Conservation (phyloP, 2,797 vertebrate genomes). For the Megalops cyprinoides region DNA sequence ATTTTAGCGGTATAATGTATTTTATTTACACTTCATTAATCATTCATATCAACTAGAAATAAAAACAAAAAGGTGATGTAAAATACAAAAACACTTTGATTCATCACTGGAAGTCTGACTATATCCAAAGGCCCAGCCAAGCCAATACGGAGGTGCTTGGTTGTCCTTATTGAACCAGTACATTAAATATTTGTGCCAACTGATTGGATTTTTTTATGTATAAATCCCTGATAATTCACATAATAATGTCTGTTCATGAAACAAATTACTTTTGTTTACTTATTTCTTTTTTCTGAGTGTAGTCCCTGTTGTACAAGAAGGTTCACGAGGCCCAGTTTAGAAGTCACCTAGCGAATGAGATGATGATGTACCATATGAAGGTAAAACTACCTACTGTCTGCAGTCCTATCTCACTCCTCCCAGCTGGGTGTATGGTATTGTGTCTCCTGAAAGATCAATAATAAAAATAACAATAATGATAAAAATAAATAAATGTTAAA, state of each 20-base stretch:
- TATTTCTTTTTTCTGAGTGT: neutral
- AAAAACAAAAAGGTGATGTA: too few relatives aligned
- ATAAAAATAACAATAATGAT: too few relatives aligned
- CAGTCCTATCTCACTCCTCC: neutral
- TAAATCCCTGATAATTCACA: neutral
- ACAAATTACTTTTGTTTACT: neutral
- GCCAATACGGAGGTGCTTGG: neutral
- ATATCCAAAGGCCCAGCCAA: too few relatives aligned
- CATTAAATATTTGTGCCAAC: neutral
- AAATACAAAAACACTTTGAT: too few relatives aligned
- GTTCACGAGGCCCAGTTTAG: conserved; percentile 94
- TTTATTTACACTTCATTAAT: too few relatives aligned
- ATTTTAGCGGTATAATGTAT: too few relatives aligned
- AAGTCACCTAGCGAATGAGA: conserved; percentile 94
- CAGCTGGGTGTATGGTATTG: neutral
- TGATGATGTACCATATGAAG: conserved; percentile 99
- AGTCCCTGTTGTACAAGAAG: conserved; percentile 96
- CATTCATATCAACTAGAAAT: too few relatives aligned
- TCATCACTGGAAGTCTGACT: too few relatives aligned
- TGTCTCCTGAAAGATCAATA: neutral
- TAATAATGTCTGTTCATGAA: neutral
- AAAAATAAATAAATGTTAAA: too few relatives aligned
- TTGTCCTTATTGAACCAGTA: neutral
- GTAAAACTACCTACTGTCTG: conserved; percentile 63
- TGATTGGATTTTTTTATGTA: neutral